A percentile compares a stretch with the other conserved stretches of the same genome.
These are phyloP conservation scores for Parazoanthus swiftii DNA, from an alignment of 92 coral and sea anemone species.

Conservation along the genomic window DNA sequence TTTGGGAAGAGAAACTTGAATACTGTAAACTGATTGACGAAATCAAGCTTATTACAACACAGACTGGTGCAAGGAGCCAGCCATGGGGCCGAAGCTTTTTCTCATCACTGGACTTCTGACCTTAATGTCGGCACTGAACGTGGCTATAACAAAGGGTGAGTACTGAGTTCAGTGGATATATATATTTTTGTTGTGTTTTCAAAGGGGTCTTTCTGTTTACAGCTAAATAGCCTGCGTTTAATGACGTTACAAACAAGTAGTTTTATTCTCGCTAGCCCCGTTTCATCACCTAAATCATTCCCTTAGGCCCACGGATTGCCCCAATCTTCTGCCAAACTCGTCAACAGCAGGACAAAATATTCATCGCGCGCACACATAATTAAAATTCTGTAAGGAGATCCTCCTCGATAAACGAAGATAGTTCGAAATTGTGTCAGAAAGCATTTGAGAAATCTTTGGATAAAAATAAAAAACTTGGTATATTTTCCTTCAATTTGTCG, in stretches of 20 bases:
- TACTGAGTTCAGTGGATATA: background rate
- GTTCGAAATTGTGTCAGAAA: background rate
- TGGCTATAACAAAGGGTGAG: conserved; percentile 26
- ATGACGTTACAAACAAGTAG: background rate
- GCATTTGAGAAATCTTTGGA: background rate
- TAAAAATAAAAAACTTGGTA: background rate
- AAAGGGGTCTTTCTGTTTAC: background rate
- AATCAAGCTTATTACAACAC: background rate
- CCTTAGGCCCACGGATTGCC: background rate
- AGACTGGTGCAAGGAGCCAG: background rate
- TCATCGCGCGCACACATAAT: background rate
- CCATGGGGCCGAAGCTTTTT: conserved; percentile 1
- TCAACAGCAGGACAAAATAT: background rate
- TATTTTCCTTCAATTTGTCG: background rate
- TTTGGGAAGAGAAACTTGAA: background rate
- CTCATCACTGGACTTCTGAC: conserved; percentile 24
- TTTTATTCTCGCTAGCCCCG: background rate
- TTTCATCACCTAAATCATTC: conserved; percentile 15
- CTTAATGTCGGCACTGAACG: background rate
- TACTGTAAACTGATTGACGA: background rate
- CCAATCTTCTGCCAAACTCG: conserved; percentile 2
- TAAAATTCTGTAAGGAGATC: conserved; percentile 26
- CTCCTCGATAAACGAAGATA: background rate
- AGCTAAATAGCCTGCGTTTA: background rate
- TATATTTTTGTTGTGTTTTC: background rate